Conservation (phyloP, 2,797 vertebrate genomes). For the Clarias laeviceps region DNA sequence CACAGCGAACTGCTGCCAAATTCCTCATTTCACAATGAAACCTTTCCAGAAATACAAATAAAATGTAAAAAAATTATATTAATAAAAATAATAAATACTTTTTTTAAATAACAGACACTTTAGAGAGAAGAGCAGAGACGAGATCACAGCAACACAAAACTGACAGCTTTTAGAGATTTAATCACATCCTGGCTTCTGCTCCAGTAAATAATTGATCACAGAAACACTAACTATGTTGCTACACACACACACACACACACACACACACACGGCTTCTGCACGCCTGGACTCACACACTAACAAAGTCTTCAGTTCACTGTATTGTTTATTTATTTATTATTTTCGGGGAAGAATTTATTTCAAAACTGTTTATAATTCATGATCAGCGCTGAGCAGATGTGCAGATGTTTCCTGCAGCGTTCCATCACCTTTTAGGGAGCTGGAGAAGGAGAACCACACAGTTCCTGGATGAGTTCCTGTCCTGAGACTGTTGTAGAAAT, state of each 20-base stretch:
- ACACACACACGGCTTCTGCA: too few species aligned
- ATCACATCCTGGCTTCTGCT: not conserved
- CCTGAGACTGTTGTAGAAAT: not conserved
- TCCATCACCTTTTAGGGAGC: constrained; percentile 6
- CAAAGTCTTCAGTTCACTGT: too few species aligned
- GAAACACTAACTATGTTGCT: too few species aligned
- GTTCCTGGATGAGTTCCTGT: not conserved
- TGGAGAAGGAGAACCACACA: not conserved
- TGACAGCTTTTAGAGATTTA: not conserved
- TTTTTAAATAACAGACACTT: too few species aligned
- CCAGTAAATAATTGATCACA: too few species aligned
- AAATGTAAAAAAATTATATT: not conserved
- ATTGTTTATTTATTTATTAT: too few species aligned
- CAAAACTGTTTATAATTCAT: too few species aligned
- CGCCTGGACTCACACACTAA: too few species aligned
- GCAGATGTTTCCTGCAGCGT: not conserved
- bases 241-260: too few species aligned
- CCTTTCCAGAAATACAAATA: not conserved
- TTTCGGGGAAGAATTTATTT: too few species aligned
- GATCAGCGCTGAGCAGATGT: too few species aligned
- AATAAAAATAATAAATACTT: too few species aligned
- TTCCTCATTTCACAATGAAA: not conserved
- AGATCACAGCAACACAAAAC: not conserved
- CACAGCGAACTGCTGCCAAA: not conserved
- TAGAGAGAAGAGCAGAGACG: not conserved